Evolutionary conservation across 1,140 invertebrate genomes (phyloP), one percentile per base, ranked within the genome.

Genomic region (Drosophila insularis): DNA sequence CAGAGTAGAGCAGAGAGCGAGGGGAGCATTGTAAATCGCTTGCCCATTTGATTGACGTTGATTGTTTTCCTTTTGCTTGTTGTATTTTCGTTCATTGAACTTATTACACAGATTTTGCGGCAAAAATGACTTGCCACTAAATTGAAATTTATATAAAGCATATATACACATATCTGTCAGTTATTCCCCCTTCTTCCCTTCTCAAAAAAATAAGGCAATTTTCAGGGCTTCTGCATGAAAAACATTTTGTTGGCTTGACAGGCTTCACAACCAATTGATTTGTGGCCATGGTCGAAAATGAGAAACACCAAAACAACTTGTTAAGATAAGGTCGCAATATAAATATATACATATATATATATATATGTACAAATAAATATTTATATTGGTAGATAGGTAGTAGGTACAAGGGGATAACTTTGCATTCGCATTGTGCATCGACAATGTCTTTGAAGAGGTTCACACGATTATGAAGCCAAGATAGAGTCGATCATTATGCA

Each of bases 31-130:
- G 72, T 70, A 76, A 76, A 68, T 76, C 74, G 61, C 66, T 64
- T 77, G 72, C 39, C 73, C 78, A 80, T 76, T 61, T 80, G 73
- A 80, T 80, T 80, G 68, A 72, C 64, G 68, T 80, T 80, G 77
- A 80, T 79, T 79, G 62, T 58, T 71, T 40, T 46, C 39, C 37
- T 59, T 72, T 65, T 43, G n/a, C 58, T 73, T 67, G 63, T 74
- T 63, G 37, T 59, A 21, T 59, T 40, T 31, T 43, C 55, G 78
- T 71, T 71, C 78, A 80, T 64, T 80, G 78, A 80, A 80, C 78
- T 75, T 68, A 80, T 75, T 70, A 46, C 53, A 54, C 60, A 74
- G 27, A 46, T 64, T 73, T 67, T 55, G 23, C 14, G 55, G 40
- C 37, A 39, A 64, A 64, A 27, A 35, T 74, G 67, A 70, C 55